Conservation (phyloP, 1,140 invertebrate genomes). For the Epicauta chinensis region DNA sequence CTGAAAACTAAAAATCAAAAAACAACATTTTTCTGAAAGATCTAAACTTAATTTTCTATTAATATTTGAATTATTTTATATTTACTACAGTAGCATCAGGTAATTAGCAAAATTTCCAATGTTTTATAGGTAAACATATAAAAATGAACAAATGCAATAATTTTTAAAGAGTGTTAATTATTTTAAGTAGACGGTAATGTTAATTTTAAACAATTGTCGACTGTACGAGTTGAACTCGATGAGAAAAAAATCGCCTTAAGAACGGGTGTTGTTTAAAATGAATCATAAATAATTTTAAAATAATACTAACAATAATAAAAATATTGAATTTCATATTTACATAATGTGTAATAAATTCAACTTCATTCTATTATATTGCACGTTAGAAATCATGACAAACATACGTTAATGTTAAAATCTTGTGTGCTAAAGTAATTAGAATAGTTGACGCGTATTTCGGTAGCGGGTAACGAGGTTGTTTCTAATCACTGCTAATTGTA, state of each 20-base stretch:
- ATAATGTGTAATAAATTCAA: slow-evolving; percentile 4
- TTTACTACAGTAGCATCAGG: background rate
- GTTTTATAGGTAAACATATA: slow-evolving; percentile 16
- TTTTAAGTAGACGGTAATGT: slow-evolving; percentile 15
- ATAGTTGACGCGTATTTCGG: slow-evolving; percentile 37
- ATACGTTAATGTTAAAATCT: slow-evolving; percentile 14
- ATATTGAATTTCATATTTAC: slow-evolving; percentile 2
- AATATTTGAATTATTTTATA: slow-evolving; percentile 7
- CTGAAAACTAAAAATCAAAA: background rate
- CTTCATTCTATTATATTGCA: slow-evolving; percentile 6
- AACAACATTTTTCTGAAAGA: too few species aligned
- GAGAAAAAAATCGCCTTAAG: too few species aligned
- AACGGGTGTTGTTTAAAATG: slow-evolving; percentile 1
- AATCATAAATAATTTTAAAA: background rate
- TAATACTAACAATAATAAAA: background rate
- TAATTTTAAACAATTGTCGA: slow-evolving; percentile 7
- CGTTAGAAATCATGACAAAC: slow-evolving; percentile 10
- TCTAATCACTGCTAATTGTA: slow-evolving; percentile 41
- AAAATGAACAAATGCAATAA: slow-evolving; percentile 14
- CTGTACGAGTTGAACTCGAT: background rate
- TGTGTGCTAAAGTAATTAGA: slow-evolving; percentile 37
- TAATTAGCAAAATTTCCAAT: slow-evolving; percentile 9
- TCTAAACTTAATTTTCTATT: slow-evolving; percentile 4
- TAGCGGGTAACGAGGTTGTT: slow-evolving; percentile 36
- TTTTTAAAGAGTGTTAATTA: slow-evolving; percentile 18